Conservation (phyloP, 2,888 invertebrate species). For the Hemithea aestivaria region DNA sequence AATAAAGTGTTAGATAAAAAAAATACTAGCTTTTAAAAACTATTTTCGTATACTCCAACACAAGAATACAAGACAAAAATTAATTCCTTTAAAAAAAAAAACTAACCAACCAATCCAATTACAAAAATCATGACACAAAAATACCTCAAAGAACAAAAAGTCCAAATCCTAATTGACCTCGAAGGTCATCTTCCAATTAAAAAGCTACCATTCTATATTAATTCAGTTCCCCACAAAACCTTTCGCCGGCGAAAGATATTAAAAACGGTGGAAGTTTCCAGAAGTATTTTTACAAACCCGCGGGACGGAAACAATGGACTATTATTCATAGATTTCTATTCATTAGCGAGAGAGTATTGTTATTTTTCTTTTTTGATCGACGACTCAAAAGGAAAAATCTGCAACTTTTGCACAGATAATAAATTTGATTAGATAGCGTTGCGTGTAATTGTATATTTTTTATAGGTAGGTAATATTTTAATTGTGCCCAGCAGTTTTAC, state of each 20-base stretch:
- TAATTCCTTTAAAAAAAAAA: too few relatives aligned
- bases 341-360: constrained; percentile 39
- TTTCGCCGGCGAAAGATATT: constrained; percentile 16
- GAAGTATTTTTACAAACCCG: constrained; percentile 21
- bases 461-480: too few relatives aligned
- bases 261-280: constrained; percentile 18
- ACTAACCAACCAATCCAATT: too few relatives aligned
- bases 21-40: too few relatives aligned
- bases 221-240: constrained; percentile 9
- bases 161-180: not conserved
- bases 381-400: constrained; percentile 18
- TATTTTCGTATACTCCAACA: too few relatives aligned
- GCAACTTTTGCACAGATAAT: too few relatives aligned
- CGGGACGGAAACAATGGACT: constrained; percentile 39
- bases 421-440: too few relatives aligned
- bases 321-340: constrained; percentile 46
- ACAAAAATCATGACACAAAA: too few relatives aligned
- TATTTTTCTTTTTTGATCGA: constrained; percentile 28
- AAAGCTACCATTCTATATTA: constrained; percentile 4
- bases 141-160: not conserved
- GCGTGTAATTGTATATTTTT: too few relatives aligned
- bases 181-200: constrained; percentile 9
- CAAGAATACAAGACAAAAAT: too few relatives aligned
- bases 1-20: too few relatives aligned
- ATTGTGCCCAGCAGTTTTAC: too few relatives aligned